These are phyloP conservation scores for Myotis daubentonii DNA, from an alignment of 2,797 vertebrate species.

Conservation along the genomic window DNA sequence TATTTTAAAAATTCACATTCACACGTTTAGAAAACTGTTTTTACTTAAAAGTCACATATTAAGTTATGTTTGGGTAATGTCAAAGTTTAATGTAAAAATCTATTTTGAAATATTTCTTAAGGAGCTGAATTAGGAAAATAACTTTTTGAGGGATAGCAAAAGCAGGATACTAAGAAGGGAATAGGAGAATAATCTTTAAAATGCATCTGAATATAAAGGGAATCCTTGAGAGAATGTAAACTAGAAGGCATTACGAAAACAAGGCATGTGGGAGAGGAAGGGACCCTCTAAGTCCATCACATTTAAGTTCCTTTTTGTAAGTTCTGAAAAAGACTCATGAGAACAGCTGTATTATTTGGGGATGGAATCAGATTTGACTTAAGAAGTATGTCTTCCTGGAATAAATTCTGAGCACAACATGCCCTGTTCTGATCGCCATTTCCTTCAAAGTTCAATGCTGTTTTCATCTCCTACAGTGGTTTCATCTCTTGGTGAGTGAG, in stretches of 20 bases:
- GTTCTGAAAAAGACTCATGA: neutral
- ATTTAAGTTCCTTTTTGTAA: neutral
- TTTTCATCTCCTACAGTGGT: neutral
- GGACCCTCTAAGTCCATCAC: neutral
- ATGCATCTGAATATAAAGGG: neutral
- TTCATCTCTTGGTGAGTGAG: neutral
- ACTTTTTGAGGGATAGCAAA: neutral
- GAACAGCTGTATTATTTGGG: neutral
- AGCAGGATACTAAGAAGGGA: neutral
- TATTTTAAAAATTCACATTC: constrained; percentile 25
- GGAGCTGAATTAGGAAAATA: neutral
- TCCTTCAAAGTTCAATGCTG: neutral
- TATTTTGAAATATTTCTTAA: constrained; percentile 42
- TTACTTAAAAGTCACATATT: constrained; percentile 37
- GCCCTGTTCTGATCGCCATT: neutral
- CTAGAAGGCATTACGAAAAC: neutral
- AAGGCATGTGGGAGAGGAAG: neutral
- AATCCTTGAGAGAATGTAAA: neutral
- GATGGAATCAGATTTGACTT: neutral
- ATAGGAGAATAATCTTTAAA: constrained; percentile 8
- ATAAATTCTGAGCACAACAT: neutral
- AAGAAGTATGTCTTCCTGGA: neutral
- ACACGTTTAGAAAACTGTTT: constrained; percentile 2
- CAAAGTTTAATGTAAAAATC: constrained; percentile 5
- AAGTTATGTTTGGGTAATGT: constrained; percentile 39